phyloP scores from a whole-genome alignment of 1,140 invertebrate genomes.

The Drosophila ananassae region DNA sequence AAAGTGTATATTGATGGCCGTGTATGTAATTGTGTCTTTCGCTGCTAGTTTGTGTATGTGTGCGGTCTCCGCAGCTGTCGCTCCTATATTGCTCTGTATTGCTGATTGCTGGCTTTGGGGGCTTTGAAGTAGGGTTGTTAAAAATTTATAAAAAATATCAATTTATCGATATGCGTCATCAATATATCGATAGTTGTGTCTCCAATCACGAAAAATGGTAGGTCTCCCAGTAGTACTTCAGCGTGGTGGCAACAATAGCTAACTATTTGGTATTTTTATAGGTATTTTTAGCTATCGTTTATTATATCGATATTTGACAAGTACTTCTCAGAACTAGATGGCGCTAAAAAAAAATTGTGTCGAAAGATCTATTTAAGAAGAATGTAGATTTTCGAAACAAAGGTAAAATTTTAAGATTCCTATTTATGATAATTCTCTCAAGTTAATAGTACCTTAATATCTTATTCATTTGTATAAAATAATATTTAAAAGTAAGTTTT shows the following conservation, averaged over 20 bases:
- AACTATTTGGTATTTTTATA: no score
- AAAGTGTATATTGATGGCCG: not conserved
- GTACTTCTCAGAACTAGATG: not conserved
- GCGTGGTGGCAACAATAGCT: no score
- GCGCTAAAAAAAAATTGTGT: not conserved
- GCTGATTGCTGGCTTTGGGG: not conserved
- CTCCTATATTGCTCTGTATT: not conserved
- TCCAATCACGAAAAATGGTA: no score
- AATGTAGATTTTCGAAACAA: not conserved
- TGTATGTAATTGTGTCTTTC: not conserved
- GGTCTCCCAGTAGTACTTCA: no score
- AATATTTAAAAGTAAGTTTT: no score
- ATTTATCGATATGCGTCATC: no score
- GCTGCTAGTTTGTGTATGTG: not conserved
- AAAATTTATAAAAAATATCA: no score
- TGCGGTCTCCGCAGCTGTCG: constrained; percentile 4
- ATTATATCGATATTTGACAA: no score
- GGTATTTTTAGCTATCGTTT: not conserved
- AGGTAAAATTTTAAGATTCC: not conserved
- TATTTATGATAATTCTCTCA: not conserved
- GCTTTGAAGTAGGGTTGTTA: not conserved
- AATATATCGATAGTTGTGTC: no score
- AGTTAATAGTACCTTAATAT: not conserved
- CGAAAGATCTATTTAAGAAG: not conserved
- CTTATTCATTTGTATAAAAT: no score